phyloP scores from a whole-genome alignment of 2,113 vertebrate species.

The Eretmochelys imbricata region DNA sequence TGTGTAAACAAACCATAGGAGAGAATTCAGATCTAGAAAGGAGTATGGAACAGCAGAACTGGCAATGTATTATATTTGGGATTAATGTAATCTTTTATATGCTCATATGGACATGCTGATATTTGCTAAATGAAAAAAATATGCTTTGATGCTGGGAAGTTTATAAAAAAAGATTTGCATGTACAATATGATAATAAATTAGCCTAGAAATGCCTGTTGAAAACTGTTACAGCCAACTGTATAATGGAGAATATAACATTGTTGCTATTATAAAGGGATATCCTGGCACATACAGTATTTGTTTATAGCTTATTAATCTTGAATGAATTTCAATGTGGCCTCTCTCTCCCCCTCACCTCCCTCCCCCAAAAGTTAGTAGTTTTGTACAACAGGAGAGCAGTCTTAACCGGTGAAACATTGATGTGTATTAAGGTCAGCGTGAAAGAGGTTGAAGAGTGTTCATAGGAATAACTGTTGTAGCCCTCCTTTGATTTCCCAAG shows the following conservation, averaged over 20 bases:
- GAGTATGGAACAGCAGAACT: neutral
- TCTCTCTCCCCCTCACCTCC: neutral
- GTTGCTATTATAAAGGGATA: neutral
- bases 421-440: neutral
- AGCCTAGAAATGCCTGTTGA: slow-evolving; percentile 37
- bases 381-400: neutral
- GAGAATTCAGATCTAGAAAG: neutral
- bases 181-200: slow-evolving; percentile 65
- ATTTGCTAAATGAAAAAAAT: slow-evolving; percentile 26
- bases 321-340: neutral
- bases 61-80: slow-evolving; percentile 2
- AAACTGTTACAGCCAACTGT: slow-evolving; percentile 8
- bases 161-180: slow-evolving; percentile 67
- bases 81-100: slow-evolving; percentile 25
- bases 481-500: neutral
- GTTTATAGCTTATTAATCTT: neutral
- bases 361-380: neutral
- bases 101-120: slow-evolving; percentile 28
- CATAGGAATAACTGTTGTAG: neutral
- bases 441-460: neutral
- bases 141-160: slow-evolving; percentile 34
- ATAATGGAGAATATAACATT: neutral
- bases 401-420: neutral
- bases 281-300: neutral
- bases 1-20: slow-evolving; percentile 19